phyloP scores from a whole-genome alignment of 1,140 invertebrate species.

The Drosophila burlai region DNA sequence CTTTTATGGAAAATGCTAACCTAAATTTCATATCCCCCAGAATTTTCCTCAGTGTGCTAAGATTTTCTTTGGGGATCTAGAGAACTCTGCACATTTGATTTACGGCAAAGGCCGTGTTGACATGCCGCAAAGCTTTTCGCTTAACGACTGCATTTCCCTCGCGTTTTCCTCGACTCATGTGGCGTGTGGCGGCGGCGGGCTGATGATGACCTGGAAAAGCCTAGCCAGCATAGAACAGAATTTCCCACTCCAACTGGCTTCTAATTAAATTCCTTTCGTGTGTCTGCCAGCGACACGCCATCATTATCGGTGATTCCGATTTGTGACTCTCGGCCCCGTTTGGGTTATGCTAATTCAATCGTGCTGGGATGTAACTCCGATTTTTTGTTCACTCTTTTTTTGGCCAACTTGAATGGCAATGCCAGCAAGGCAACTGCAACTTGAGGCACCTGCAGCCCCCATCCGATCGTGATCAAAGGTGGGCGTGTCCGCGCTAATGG shows the following conservation, averaged over 20 bases:
- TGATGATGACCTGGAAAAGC: constrained; percentile 62
- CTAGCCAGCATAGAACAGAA: constrained; percentile 24
- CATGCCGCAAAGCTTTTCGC: constrained; percentile 71
- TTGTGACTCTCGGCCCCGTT: constrained; percentile 24
- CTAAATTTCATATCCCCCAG: no score
- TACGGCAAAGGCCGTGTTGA: constrained; percentile 78
- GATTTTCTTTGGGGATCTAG: constrained; percentile 12
- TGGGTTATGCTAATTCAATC: constrained; percentile 66
- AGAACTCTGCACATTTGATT: constrained; percentile 66
- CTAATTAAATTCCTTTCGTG: constrained; percentile 69
- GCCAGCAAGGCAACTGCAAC: constrained; percentile 7
- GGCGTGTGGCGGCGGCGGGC: constrained; percentile 32
- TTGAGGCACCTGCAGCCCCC: constrained; percentile 38
- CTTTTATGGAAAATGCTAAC: background rate
- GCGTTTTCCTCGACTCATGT: constrained; percentile 25
- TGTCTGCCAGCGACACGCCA: constrained; percentile 60
- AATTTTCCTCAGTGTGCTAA: background rate
- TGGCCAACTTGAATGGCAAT: constrained; percentile 40
- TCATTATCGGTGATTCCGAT: constrained; percentile 46
- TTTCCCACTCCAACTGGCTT: constrained; percentile 20
- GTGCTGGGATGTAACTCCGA: constrained; percentile 32
- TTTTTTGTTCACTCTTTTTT: constrained; percentile 2
- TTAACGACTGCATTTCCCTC: constrained; percentile 63
- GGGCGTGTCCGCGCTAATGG: constrained; percentile 75
- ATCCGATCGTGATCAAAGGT: constrained; percentile 46